Percentiles rank a stretch among this genome's conserved stretches.
Evolutionary conservation across 2,113 vertebrate species (phyloP).

Genomic region (Brienomyrus brachyistius): DNA sequence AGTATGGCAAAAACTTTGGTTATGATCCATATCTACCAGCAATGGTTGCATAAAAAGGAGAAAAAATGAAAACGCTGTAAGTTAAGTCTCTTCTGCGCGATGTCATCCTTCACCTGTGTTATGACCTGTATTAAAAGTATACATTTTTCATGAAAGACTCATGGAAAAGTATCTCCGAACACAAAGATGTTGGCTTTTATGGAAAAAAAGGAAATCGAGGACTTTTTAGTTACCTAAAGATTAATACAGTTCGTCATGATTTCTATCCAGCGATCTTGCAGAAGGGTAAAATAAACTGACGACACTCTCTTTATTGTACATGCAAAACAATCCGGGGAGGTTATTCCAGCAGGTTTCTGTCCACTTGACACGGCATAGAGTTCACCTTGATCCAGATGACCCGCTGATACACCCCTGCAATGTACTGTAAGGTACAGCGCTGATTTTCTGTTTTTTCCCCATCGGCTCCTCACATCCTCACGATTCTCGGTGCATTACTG

Average conservation of each 20-base stretch:
- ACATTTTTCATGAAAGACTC: conserved; percentile 31
- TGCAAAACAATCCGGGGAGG: conserved; percentile 59
- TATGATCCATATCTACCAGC: conserved; percentile 50
- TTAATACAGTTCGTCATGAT: not conserved
- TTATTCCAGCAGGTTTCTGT: conserved; percentile 70
- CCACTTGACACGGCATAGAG: conserved; percentile 62
- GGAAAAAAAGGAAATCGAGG: conserved; percentile 36
- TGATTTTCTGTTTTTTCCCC: not conserved
- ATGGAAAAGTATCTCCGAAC: conserved; percentile 33
- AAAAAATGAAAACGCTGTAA: conserved; percentile 11
- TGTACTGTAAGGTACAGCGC: conserved; percentile 36
- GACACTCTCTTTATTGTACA: conserved; percentile 58
- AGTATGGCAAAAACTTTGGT: conserved; percentile 11
- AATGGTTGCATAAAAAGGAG: conserved; percentile 33
- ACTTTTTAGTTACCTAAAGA: conserved; percentile 43
- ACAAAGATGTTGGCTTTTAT: conserved; percentile 34
- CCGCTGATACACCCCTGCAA: conserved; percentile 50
- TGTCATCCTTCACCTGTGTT: conserved; percentile 40
- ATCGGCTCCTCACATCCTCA: conserved; percentile 65
- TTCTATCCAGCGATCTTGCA: conserved; percentile 62
- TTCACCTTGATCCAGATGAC: conserved; percentile 54
- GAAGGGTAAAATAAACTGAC: conserved; percentile 56
- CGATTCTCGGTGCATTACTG: conserved; percentile 69
- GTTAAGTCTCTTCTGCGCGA: conserved; percentile 44
- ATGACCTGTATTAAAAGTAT: conserved; percentile 40